A percentile compares a stretch with the other conserved stretches of the same genome.
Evolutionary conservation across 2,797 vertebrate genomes (phyloP).

Genomic region (Cyclopterus lumpus): DNA sequence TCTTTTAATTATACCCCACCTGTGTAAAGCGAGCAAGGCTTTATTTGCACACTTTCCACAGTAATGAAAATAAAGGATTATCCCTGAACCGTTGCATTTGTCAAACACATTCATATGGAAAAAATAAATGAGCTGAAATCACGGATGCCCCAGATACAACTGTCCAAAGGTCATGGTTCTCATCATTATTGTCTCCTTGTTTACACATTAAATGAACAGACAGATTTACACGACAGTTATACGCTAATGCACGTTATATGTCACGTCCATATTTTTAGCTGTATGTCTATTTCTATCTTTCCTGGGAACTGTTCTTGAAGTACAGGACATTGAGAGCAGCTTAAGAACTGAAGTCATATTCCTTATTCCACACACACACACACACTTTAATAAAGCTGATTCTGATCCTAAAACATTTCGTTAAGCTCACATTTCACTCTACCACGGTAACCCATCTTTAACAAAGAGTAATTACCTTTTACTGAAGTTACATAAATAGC

Average conservation of each 20-base stretch:
- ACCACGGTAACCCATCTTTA: neutral
- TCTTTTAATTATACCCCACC: constrained; percentile 35
- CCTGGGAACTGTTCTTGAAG: neutral
- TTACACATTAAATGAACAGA: neutral
- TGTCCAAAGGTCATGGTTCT: constrained; percentile 3
- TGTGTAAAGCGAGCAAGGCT: constrained; percentile 26
- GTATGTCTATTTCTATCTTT: neutral
- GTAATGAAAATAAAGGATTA: constrained; percentile 33
- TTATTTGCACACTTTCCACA: constrained; percentile 24
- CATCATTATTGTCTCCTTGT: neutral
- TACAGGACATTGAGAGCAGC: no score
- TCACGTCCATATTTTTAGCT: neutral
- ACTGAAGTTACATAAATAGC: neutral
- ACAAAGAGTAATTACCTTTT: no score
- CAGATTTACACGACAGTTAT: neutral
- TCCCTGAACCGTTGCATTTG: constrained; percentile 4
- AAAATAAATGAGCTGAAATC: constrained; percentile 35
- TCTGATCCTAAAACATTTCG: no score
- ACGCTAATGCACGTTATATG: neutral
- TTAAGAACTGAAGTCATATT: no score
- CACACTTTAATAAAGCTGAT: no score
- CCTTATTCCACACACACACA: no score
- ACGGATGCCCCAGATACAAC: constrained; percentile 8
- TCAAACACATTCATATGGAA: constrained; percentile 13
- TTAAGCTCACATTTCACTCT: neutral